Base-by-base conservation (phyloP, 2,888 invertebrate genomes). In the Cepaea hortensis region DNA sequence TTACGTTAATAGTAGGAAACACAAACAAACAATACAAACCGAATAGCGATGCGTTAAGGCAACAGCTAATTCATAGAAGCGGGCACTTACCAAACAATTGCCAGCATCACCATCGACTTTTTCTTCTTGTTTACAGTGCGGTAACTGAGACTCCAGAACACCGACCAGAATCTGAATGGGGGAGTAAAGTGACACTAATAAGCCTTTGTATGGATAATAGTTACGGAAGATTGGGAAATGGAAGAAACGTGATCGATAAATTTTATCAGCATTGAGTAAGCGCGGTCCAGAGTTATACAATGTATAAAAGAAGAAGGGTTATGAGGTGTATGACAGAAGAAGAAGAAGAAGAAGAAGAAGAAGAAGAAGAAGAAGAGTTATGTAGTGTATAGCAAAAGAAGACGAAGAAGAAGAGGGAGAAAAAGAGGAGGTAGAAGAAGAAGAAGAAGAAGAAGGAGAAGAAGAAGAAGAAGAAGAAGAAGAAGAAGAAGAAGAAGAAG, bases 161-260 rank as follows among this genome's bases (percentile, higher is more conserved):
- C 86, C 18, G 86, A 86, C 86, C 86, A 86, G 46, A 81, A 86
- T 50, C 86, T 86, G 86, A 68, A 72, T 35, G 55, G 73, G 20
- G 55, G 72, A 9, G 46, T 6, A 20, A 72, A 50, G 3, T 68
- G 35, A 6, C 15, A 48, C 9, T 48, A 6, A 7, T 75, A 5
- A 7, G 75, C 18, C 18, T 20, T 75, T 3, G 18, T 3, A 73
- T 55, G 18, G 48, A 50, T 79, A 50, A 61, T 23, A 0, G 13
- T 15, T 61, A 11, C 50, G 20, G 9, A n/a, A 13, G 55, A 55
- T n/a, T n/a, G 15, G n/a, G 55, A 55, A 11, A 55, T 4, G 11
- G 55, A 0, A 55, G 55, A 55, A 55, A 11, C 55, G 55, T 9
- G 55, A 55, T 55, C 55, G 2, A 55, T 55, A 55, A 35, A 35